These are phyloP conservation scores for Tanytarsus gracilentus DNA, from an alignment of 2,888 invertebrate species.

Conservation along the genomic window DNA sequence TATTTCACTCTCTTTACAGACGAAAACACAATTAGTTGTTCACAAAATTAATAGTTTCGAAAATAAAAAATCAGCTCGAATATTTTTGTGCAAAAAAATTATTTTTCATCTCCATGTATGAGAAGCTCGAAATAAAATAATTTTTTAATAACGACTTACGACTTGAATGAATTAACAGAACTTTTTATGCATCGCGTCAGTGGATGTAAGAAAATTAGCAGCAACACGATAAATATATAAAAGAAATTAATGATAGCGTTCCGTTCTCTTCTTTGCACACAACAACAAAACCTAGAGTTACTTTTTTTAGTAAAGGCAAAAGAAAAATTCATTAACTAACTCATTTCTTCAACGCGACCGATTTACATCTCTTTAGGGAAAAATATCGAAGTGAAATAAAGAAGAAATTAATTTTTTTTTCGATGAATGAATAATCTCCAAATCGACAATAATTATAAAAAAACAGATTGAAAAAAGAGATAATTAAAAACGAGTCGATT, in stretches of 20 bases:
- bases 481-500: not conserved
- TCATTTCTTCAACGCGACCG: not conserved
- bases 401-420: not conserved
- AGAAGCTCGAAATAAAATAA: constrained; percentile 1
- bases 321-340: not conserved
- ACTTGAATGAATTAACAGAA: constrained; percentile 24
- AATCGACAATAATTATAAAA: constrained; percentile 8
- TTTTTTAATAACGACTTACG: too few relatives aligned
- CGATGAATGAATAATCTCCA: not conserved
- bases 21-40: not conserved
- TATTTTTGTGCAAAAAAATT: not conserved
- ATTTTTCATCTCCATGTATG: not conserved
- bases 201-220: constrained; percentile 17
- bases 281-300: too few relatives aligned
- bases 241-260: constrained; percentile 12
- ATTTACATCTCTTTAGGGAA: not conserved
- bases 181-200: not conserved
- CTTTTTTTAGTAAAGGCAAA: too few relatives aligned
- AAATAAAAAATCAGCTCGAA: not conserved
- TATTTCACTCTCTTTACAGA: not conserved
- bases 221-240: not conserved
- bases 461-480: not conserved
- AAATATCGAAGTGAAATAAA: not conserved
- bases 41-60: not conserved
- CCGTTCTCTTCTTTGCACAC: not conserved